Evolutionary conservation across 1,140 invertebrate species (phyloP), one percentile per base, ranked within the genome.

Genomic region (Olivierus martensii): DNA sequence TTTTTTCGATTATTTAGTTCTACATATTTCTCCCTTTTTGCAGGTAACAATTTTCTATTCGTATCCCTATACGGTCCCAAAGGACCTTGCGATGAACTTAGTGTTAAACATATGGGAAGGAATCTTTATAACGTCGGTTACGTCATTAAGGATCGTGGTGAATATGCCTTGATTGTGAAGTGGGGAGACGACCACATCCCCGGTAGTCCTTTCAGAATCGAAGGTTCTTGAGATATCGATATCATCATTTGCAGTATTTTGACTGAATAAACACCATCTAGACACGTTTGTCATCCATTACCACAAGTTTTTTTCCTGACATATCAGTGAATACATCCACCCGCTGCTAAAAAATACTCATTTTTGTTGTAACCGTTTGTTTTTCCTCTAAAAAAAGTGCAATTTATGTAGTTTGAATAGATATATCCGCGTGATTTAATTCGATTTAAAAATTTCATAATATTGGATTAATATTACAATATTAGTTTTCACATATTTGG

Each of bases 171-270:
- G 48, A 81, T 95, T 58, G 82, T 93, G 50, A 95, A 93, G 71
- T 97, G 90, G 89, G 93, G 93, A 48, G 91, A 95, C 57, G 87
- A 95, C 44, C 88, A 96, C 71, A 89, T 97, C 70, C 89, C 91
- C 60, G 93, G 93, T 56, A 92, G 87, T 60, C 92, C 93, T 43
- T 96, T 90, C 77, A 87, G 87, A 73, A 84, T 91, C 36, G 56
- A 58, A 5, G 49, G 57, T 45, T 55, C 53, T 51, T 58, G 52
- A 46, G 12, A 22, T 43, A 9, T 43, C 41, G 41, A 18, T 4
- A 9, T 43, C 41, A 9, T 9, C 0, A 9, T 43, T 43, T 43
- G 41, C 41, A 4, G 9, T 6, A 6, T 4, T 22, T 43, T 17
- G 17, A 17, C 41, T 43, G 41, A 18, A 43, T 22, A 43, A 9